Evolutionary conservation across 2,797 vertebrate genomes (phyloP).

Genomic region (Coregonus ussuriensis): DNA sequence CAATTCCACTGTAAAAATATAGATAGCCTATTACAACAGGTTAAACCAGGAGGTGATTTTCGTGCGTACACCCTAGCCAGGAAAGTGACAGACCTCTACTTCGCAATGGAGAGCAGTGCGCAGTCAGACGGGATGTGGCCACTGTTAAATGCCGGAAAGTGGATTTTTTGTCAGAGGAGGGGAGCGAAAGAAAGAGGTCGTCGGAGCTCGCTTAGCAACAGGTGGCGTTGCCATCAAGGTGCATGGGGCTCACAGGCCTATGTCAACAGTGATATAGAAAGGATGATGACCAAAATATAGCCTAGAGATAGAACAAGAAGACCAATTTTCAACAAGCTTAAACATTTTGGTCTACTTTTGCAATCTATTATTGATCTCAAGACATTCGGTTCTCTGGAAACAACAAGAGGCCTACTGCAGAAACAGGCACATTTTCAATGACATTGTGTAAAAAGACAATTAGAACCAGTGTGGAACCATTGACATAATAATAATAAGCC

Average conservation of each 20-base stretch:
- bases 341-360: too few species aligned
- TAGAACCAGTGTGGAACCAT: too few species aligned
- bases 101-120: constrained; percentile 32
- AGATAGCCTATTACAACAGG: neutral
- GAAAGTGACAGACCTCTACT: constrained; percentile 23
- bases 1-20: neutral
- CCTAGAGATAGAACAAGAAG: too few species aligned
- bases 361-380: too few species aligned
- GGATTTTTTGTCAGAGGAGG: constrained; percentile 28
- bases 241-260: too few species aligned
- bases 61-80: constrained; percentile 9
- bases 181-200: neutral
- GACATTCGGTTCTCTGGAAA: too few species aligned
- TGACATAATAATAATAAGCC: too few species aligned
- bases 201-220: neutral
- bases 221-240: too few species aligned
- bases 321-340: too few species aligned
- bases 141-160: constrained; percentile 58
- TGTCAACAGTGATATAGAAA: too few species aligned
- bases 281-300: too few species aligned
- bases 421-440: neutral
- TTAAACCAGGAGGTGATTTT: neutral
- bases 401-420: neutral
- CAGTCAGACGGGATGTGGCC: constrained; percentile 18
- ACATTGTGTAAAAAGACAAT: neutral